Percentiles rank a stretch among this genome's conserved stretches.
Evolutionary conservation across 2,113 vertebrate species (phyloP).

Genomic region (Pungitius pungitius): DNA sequence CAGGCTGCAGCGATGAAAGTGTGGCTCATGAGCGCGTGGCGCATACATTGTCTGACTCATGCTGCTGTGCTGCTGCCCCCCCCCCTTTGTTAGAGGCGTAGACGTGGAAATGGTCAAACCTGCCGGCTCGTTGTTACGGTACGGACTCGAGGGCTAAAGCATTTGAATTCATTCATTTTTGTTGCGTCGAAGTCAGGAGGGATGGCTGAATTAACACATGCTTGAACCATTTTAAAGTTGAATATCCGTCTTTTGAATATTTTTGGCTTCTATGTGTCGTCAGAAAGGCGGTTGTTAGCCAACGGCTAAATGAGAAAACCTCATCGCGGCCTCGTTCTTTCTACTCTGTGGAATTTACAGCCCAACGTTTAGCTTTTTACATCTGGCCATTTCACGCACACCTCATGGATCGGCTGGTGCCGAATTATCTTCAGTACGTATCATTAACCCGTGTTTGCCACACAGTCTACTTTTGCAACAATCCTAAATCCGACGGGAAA

Average conservation of each 20-base stretch:
- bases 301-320: background rate
- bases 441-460: background rate
- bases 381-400: background rate
- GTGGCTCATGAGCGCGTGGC: conserved; percentile 44
- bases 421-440: background rate
- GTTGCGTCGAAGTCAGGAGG: background rate
- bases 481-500: background rate
- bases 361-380: too few species aligned
- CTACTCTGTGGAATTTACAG: too few species aligned
- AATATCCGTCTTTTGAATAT: background rate
- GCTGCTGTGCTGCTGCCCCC: background rate
- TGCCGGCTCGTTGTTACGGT: conserved; percentile 15
- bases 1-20: conserved; percentile 44
- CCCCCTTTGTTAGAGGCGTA: conserved; percentile 23
- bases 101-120: conserved; percentile 10
- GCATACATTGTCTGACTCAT: conserved; percentile 46
- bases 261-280: background rate
- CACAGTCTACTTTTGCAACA: background rate
- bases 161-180: background rate
- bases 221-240: background rate
- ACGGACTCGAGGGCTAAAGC: background rate
- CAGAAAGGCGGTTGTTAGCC: background rate
- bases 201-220: background rate
- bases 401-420: background rate
- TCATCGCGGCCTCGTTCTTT: background rate